Conservation (phyloP, 37 sponge, comb jelly and placozoan species). For the Eunapius fragilis region DNA sequence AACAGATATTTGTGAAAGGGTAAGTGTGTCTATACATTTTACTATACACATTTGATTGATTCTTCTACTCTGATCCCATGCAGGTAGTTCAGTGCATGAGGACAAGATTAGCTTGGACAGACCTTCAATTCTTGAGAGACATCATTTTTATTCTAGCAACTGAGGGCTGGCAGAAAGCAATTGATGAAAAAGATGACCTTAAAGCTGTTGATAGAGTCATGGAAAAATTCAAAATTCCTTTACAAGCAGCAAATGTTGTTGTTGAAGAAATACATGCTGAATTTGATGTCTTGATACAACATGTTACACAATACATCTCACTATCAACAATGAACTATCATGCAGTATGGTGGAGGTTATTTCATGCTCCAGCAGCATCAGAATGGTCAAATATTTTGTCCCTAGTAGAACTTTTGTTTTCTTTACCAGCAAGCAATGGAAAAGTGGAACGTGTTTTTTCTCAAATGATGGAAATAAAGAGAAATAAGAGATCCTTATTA, state of each 20-base stretch:
- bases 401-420: slow-evolving; percentile 57
- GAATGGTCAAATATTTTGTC: slow-evolving; percentile 41
- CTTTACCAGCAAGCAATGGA: slow-evolving; percentile 58
- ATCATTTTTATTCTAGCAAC: slow-evolving; percentile 60
- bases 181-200: slow-evolving; percentile 43
- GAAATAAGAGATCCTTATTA: slow-evolving; percentile 21
- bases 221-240: slow-evolving; percentile 36
- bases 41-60: too few species aligned
- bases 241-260: slow-evolving; percentile 40
- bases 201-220: slow-evolving; percentile 57
- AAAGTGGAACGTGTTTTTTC: slow-evolving; percentile 52
- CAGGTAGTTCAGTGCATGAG: slow-evolving; percentile 53
- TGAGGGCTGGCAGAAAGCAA: slow-evolving; percentile 64
- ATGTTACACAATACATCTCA: slow-evolving; percentile 49
- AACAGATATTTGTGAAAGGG: too few species aligned
- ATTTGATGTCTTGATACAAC: slow-evolving; percentile 52
- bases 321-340: slow-evolving; percentile 42
- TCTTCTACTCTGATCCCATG: too few species aligned
- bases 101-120: slow-evolving; percentile 71
- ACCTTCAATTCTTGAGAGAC: slow-evolving; percentile 55
- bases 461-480: slow-evolving; percentile 30
- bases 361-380: slow-evolving; percentile 55
- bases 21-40: too few species aligned
- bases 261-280: slow-evolving; percentile 36
- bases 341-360: slow-evolving; percentile 67